Conservation (phyloP, 2,797 vertebrate genomes). For the Galagoides demidoff region DNA sequence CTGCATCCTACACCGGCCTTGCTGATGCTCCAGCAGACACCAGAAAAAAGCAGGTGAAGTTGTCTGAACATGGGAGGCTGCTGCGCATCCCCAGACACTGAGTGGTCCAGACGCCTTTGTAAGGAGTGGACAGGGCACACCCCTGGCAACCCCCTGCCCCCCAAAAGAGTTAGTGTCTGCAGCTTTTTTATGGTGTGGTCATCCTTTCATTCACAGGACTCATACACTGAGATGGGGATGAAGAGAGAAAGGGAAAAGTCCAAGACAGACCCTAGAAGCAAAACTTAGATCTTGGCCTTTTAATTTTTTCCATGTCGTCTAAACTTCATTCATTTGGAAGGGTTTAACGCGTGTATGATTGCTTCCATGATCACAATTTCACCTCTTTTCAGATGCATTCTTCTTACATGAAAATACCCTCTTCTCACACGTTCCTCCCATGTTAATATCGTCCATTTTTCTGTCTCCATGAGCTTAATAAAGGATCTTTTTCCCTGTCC, state of each 20-base stretch:
- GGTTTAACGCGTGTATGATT: neutral
- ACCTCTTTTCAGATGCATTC: constrained; percentile 3
- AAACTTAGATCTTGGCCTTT: neutral
- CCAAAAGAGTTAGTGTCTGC: neutral
- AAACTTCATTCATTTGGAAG: neutral
- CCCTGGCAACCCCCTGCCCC: accelerated
- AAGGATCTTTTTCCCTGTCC: constrained; percentile 4
- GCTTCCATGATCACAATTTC: neutral
- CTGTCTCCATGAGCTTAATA: neutral
- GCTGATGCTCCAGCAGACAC: neutral
- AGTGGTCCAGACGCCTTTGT: neutral
- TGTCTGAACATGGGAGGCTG: accelerated
- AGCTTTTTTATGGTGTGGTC: neutral
- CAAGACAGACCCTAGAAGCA: neutral
- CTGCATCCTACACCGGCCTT: accelerated
- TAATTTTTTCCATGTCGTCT: neutral
- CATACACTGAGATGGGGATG: neutral
- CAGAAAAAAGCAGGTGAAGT: neutral
- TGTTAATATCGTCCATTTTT: neutral
- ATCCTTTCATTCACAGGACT: neutral
- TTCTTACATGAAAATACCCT: neutral
- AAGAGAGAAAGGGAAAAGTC: neutral
- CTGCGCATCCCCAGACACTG: no score
- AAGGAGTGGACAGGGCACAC: accelerated
- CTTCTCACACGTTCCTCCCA: neutral